Evolutionary conservation across 1,140 invertebrate genomes (phyloP), one percentile per base, ranked within the genome.

Genomic region (Drosophila mauritiana): DNA sequence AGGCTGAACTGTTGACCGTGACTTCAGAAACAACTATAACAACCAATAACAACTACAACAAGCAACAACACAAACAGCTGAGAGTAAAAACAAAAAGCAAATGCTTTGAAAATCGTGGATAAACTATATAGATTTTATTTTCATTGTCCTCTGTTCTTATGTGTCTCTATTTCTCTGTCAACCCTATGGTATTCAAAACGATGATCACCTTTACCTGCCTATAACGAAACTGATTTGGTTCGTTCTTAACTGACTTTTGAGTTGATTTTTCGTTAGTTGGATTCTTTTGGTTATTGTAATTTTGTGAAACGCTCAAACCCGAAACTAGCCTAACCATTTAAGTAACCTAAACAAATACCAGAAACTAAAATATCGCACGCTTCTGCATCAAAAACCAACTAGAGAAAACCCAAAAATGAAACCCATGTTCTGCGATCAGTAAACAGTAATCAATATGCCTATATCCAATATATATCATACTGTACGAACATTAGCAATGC

Each of bases 351-450:
- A 78, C 63, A 68, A 80, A 65, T 68, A 68, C 58, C 73, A 69
- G 70, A 90, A 89, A 74, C 64, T 90, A 91, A 82, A 90, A 52
- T 72, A 90, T 68, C 85, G 90, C 90, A 91, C 90, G 90, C 90
- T 91, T 91, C 83, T 91, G 90, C 90, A 91, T 91, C 88, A 91
- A 75, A 54, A 61, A 67, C 43, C 59, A 68, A 49, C 54, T 65
- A 84, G 40, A 74, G 53, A 78, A 53, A 53, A 51, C 55, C 70
- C 72, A 67, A 79, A 79, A 83, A 67, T 34, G 64, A 88, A 75
- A 69, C 75, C 67, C 83, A 86, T 89, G 80, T 85, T 69, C 72
- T 86, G 83, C 83, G 84, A 86, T 89, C 84, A 89, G 82, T 81
- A 81, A 81, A 49, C 61, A 70, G 62, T 79, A 68, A 88, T 49